phyloP scores from a whole-genome alignment of 2,888 invertebrate species.

The Campopleginae sp. region DNA sequence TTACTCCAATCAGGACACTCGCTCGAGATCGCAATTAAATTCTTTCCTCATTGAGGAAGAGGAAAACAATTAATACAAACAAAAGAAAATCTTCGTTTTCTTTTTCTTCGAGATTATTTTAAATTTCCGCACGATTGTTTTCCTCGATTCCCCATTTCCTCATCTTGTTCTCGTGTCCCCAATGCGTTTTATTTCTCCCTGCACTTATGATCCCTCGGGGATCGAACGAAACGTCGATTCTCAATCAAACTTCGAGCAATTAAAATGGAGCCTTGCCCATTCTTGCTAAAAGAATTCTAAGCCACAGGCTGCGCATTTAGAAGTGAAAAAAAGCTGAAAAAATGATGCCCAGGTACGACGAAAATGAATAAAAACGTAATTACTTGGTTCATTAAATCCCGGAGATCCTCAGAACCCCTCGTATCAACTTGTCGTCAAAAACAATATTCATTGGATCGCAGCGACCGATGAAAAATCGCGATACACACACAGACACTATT shows the following conservation, averaged over 20 bases:
- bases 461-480: not conserved
- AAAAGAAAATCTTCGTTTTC: not conserved
- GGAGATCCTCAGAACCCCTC: not conserved
- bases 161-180: not conserved
- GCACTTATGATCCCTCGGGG: not conserved
- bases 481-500: not conserved
- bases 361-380: not conserved
- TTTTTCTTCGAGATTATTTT: not conserved
- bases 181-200: not conserved
- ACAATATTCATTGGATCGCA: not conserved
- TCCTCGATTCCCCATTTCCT: not conserved
- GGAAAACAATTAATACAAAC: not conserved
- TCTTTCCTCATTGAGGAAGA: not conserved
- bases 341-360: not conserved
- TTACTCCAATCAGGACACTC: not conserved
- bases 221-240: not conserved
- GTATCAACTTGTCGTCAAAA: not conserved
- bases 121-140: not conserved
- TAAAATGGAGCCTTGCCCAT: not conserved
- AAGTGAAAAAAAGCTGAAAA: not conserved
- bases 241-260: not conserved
- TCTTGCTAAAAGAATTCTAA: not conserved
- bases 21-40: not conserved
- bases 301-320: not conserved
- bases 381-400: not conserved